Percentiles rank a stretch among this genome's conserved stretches.
Evolutionary conservation across 2,113 vertebrate species (phyloP).

Genomic region (Corythornis madagascariensis): DNA sequence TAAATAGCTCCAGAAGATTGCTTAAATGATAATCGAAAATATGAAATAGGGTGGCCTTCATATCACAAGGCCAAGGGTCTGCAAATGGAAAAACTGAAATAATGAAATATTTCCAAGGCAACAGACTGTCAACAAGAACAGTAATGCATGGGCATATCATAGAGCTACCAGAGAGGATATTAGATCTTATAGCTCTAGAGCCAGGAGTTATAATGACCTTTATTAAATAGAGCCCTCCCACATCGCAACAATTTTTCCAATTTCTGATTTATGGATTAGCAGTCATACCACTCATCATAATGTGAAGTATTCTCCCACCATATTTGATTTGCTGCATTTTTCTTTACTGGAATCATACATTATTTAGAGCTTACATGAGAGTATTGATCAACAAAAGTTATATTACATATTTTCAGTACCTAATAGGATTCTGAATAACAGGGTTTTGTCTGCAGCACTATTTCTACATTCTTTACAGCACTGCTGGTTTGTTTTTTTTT

Average conservation of each 20-base stretch:
- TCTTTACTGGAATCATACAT: slow-evolving; percentile 55
- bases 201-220: slow-evolving; percentile 79
- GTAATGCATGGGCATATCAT: slow-evolving; percentile 84
- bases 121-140: slow-evolving; percentile 84
- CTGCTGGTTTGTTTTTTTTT: not conserved
- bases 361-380: slow-evolving; percentile 62
- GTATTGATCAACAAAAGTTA: slow-evolving; percentile 64
- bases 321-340: slow-evolving; percentile 72
- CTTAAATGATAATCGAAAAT: slow-evolving; percentile 87
- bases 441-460: slow-evolving; percentile 13
- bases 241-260: slow-evolving; percentile 68
- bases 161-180: slow-evolving; percentile 80
- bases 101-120: slow-evolving; percentile 89
- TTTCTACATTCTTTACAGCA: slow-evolving; percentile 24
- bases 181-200: slow-evolving; percentile 76
- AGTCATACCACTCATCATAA: slow-evolving; percentile 52
- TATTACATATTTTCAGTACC: slow-evolving; percentile 37
- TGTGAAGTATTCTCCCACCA: slow-evolving; percentile 54
- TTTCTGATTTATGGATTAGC: slow-evolving; percentile 76
- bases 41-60: slow-evolving; percentile 84
- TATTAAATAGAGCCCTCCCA: slow-evolving; percentile 78
- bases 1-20: slow-evolving; percentile 84
- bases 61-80: slow-evolving; percentile 86
- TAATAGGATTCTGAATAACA: slow-evolving; percentile 42
- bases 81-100: slow-evolving; percentile 87